Percentiles rank a stretch among this genome's conserved stretches.
Evolutionary conservation across 64 coral and sea anemone genomes (phyloP).

Genomic region (Exaiptasia diaphana): DNA sequence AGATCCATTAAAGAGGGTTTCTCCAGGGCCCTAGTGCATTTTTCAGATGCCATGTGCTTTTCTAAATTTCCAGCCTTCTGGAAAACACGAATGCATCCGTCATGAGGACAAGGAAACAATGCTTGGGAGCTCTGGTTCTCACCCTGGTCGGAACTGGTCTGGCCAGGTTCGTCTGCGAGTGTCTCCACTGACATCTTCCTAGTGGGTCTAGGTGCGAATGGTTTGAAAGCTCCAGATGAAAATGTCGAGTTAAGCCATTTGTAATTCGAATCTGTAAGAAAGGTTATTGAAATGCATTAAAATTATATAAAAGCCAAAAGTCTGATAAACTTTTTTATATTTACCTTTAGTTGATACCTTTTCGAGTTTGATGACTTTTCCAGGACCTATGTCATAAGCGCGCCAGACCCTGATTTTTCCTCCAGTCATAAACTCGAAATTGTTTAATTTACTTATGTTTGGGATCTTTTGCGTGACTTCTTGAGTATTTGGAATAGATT

Average conservation of each 20-base stretch:
- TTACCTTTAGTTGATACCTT: background rate
- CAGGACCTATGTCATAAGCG: background rate
- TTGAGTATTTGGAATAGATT: background rate
- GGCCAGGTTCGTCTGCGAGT: background rate
- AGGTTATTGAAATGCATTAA: background rate
- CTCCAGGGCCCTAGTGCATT: conserved; percentile 21
- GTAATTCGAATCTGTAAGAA: background rate
- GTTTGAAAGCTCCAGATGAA: conserved; percentile 9
- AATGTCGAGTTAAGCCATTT: background rate
- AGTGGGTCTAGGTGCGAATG: background rate
- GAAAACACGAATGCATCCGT: conserved; percentile 30
- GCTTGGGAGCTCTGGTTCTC: background rate
- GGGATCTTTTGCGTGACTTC: background rate
- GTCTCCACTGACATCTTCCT: background rate
- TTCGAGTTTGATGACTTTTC: background rate
- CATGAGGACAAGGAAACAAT: background rate
- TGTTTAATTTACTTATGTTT: background rate
- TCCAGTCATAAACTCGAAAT: background rate
- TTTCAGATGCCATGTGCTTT: conserved; percentile 41
- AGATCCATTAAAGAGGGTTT: conserved; percentile 43
- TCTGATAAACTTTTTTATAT: background rate
- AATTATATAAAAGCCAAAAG: background rate
- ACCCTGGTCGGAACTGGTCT: background rate
- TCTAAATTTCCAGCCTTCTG: background rate
- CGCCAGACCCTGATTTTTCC: background rate